Percentiles rank a stretch among this genome's conserved stretches.
Evolutionary conservation across 2,113 vertebrate genomes (phyloP).

Genomic region (Strigops habroptila): DNA sequence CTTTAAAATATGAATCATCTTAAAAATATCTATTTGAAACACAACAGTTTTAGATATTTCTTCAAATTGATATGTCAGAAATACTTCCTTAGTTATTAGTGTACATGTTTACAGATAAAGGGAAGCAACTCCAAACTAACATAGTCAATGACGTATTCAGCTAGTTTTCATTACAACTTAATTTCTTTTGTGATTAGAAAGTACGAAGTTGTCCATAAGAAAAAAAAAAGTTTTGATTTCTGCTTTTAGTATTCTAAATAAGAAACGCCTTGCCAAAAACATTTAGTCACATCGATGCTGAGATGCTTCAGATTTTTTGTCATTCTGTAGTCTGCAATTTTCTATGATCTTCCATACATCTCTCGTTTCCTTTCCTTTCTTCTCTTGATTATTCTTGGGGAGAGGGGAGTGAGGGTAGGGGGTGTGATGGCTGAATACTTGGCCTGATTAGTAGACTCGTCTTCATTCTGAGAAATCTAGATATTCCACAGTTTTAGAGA

Average conservation of each 20-base stretch:
- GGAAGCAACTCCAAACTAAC: not conserved
- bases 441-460: not conserved
- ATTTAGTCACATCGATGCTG: not conserved
- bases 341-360: not conserved
- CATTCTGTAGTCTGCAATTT: not conserved
- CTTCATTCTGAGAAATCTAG: not conserved
- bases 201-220: not conserved
- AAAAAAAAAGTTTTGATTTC: not conserved
- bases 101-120: not conserved
- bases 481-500: not conserved
- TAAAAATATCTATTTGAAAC: not conserved
- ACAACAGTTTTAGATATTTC: not conserved
- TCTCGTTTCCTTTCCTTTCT: not conserved
- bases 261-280: not conserved
- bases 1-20: not conserved
- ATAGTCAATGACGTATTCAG: not conserved
- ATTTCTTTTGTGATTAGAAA: not conserved
- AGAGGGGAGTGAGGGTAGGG: rapidly evolving
- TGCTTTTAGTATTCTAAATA: not conserved
- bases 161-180: not conserved
- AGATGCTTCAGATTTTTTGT: not conserved
- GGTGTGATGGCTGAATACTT: not conserved
- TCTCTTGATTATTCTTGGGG: not conserved
- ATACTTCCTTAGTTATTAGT: not conserved
- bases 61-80: not conserved